phyloP scores from a whole-genome alignment of 2,797 vertebrate genomes.

The Takifugu rubripes region DNA sequence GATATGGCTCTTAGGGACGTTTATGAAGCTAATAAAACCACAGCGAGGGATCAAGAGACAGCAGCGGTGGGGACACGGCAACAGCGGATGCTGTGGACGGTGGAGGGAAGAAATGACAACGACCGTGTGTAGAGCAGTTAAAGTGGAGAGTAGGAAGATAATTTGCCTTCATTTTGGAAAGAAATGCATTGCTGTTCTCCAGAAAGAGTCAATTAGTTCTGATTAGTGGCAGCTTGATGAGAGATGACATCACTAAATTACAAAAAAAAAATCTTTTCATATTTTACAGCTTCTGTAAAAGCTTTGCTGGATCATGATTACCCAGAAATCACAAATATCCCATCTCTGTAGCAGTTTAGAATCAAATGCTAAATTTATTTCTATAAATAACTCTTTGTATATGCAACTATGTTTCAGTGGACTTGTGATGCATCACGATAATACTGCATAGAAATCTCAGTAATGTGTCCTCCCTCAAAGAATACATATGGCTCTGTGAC shows the following conservation, averaged over 20 bases:
- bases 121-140: background rate
- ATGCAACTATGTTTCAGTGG: too few species aligned
- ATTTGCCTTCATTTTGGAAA: constrained; percentile 1
- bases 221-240: background rate
- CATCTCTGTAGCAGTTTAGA: too few species aligned
- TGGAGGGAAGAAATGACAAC: constrained; percentile 20
- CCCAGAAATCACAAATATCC: too few species aligned
- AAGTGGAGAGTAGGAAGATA: background rate
- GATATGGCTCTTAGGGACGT: constrained; percentile 72
- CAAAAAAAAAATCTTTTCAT: background rate
- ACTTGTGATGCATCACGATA: background rate
- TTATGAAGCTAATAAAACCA: constrained; percentile 75
- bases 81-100: constrained; percentile 30
- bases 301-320: too few species aligned
- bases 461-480: constrained; percentile 10
- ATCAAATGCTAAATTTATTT: too few species aligned
- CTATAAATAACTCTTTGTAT: too few species aligned
- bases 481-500: constrained; percentile 6
- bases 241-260: background rate
- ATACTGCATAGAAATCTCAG: background rate
- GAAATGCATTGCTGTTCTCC: background rate
- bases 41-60: constrained; percentile 59
- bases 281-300: too few species aligned
- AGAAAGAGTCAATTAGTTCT: too few species aligned
- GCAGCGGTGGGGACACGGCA: constrained; percentile 37